A percentile compares a stretch with the other conserved stretches of the same genome.
Evolutionary conservation across 2,888 invertebrate species (phyloP).

Genomic region (Mechanitis mazaeus): DNA sequence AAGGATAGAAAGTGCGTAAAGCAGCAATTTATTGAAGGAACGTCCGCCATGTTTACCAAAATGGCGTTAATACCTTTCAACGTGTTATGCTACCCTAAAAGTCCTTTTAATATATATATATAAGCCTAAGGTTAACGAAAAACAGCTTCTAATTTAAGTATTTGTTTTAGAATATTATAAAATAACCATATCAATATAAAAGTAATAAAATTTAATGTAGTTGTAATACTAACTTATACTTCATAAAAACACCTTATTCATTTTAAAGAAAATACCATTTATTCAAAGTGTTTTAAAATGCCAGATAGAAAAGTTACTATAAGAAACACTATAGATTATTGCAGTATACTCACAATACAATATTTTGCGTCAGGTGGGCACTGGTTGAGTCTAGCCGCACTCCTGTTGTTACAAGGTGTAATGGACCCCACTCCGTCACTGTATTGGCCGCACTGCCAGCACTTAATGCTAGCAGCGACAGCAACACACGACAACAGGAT

Average conservation of each 20-base stretch:
- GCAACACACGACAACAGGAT: conserved; percentile 42
- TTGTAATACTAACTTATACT: no score
- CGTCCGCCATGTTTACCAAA: background rate
- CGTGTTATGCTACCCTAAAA: background rate
- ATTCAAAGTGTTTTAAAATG: background rate
- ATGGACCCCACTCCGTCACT: conserved; percentile 91
- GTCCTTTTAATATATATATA: no score
- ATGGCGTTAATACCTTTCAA: conserved; percentile 2
- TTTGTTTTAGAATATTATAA: no score
- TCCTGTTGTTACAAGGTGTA: conserved; percentile 88
- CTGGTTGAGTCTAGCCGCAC: conserved; percentile 82
- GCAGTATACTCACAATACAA: conserved; percentile 84
- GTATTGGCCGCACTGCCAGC: conserved; percentile 89
- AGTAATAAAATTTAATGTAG: no score
- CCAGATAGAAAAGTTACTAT: background rate
- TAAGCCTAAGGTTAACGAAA: no score
- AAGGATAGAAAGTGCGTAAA: conserved; percentile 2
- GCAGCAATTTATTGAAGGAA: background rate
- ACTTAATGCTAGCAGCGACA: conserved; percentile 65
- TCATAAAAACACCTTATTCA: no score
- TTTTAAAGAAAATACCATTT: no score
- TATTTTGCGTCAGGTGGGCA: conserved; percentile 79
- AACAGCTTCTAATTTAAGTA: no score
- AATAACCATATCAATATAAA: no score
- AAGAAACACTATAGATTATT: background rate